Evolutionary conservation across 2,113 vertebrate species (phyloP).

Genomic region (Lasiurus borealis): DNA sequence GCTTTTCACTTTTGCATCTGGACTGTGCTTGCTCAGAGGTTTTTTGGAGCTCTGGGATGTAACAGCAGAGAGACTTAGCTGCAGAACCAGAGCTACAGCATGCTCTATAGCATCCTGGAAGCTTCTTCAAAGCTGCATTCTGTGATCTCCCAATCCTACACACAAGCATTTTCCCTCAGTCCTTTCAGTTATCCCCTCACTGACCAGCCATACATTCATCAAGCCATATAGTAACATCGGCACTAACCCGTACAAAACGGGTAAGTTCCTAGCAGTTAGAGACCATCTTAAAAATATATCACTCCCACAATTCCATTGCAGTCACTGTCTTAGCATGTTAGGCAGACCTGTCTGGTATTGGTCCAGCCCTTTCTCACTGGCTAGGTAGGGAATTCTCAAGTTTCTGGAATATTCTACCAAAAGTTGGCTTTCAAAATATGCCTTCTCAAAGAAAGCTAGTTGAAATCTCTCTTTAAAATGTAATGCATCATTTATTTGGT

Average conservation of each 20-base stretch:
- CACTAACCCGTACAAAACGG: neutral
- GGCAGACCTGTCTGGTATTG: neutral
- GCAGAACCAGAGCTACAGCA: neutral
- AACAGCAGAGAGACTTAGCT: neutral
- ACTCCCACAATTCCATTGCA: neutral
- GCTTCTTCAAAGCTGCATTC: neutral
- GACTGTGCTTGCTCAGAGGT: slow-evolving; percentile 87
- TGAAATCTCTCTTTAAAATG: neutral
- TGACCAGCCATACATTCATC: neutral
- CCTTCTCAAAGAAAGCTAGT: slow-evolving; percentile 52
- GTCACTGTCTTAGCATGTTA: neutral
- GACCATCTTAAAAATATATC: neutral
- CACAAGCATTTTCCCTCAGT: neutral
- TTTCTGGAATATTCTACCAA: slow-evolving; percentile 44
- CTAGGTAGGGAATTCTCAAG: neutral
- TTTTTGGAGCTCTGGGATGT: slow-evolving; percentile 91
- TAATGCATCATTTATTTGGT: slow-evolving; percentile 6
- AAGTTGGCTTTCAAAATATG: slow-evolving; percentile 49
- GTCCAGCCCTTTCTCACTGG: neutral
- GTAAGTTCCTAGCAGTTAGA: neutral
- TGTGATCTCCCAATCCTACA: neutral
- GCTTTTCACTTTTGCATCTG: slow-evolving; percentile 92
- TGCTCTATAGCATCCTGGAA: neutral
- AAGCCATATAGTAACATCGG: neutral
- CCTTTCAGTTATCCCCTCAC: neutral